phyloP scores from a whole-genome alignment of 2,113 vertebrate genomes.

The Leptobrachium ailaonicum region DNA sequence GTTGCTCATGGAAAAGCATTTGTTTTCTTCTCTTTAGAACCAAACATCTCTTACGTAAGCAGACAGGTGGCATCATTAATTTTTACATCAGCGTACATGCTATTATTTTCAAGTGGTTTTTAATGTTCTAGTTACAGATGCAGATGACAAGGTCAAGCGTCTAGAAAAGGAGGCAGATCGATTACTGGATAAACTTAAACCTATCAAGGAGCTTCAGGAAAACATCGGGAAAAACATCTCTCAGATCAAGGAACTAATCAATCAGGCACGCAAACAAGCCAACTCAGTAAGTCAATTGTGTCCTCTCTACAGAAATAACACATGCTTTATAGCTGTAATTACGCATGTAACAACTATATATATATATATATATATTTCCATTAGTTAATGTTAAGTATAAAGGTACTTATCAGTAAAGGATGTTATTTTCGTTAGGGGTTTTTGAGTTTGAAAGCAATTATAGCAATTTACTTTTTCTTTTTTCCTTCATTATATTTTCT shows the following conservation, averaged over 20 bases:
- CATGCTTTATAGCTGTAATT: too few species aligned
- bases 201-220: slow-evolving; percentile 92
- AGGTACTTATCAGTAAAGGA: too few species aligned
- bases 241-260: slow-evolving; percentile 96
- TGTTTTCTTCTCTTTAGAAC: neutral
- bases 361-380: too few species aligned
- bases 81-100: neutral
- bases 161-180: slow-evolving; percentile 90
- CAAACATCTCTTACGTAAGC: too few species aligned
- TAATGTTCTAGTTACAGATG: slow-evolving; percentile 79
- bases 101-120: slow-evolving; percentile 1
- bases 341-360: too few species aligned
- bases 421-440: too few species aligned
- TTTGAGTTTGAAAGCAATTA: too few species aligned
- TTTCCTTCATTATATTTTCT: too few species aligned
- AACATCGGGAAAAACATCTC: slow-evolving; percentile 94
- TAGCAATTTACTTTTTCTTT: too few species aligned
- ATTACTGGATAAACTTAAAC: slow-evolving; percentile 89
- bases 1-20: too few species aligned
- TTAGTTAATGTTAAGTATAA: too few species aligned
- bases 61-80: too few species aligned
- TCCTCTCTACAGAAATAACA: neutral
- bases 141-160: slow-evolving; percentile 85
- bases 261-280: slow-evolving; percentile 95
- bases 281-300: slow-evolving; percentile 82